Evolutionary conservation across 2,888 invertebrate genomes (phyloP).

Genomic region (Drosophila pseudotalamancana): DNA sequence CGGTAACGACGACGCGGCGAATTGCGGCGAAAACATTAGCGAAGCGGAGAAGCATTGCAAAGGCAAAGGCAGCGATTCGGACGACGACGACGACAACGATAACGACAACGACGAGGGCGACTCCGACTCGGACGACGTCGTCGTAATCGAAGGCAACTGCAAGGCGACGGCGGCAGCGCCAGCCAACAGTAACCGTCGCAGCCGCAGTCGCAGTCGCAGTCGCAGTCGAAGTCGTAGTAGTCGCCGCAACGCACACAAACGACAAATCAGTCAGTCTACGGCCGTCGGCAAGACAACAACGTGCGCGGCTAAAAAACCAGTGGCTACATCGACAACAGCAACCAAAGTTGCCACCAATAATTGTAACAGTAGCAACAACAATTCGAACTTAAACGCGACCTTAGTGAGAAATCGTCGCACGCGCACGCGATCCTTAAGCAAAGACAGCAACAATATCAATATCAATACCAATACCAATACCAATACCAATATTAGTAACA

Average conservation of each 20-base stretch:
- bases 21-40: slow-evolving; percentile 60
- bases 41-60: slow-evolving; percentile 56
- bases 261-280: slow-evolving; percentile 82
- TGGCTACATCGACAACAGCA: slow-evolving; percentile 31
- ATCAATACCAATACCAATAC: too few relatives aligned
- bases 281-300: slow-evolving; percentile 83
- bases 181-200: slow-evolving; percentile 42
- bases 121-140: slow-evolving; percentile 73
- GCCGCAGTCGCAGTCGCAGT: slow-evolving; percentile 21
- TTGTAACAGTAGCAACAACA: slow-evolving; percentile 34
- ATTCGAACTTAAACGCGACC: slow-evolving; percentile 49
- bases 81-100: slow-evolving; percentile 54
- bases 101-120: slow-evolving; percentile 62
- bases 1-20: slow-evolving; percentile 65
- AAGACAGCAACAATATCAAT: slow-evolving; percentile 58
- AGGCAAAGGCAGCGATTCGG: slow-evolving; percentile 45
- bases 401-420: slow-evolving; percentile 74
- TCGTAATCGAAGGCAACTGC: slow-evolving; percentile 74
- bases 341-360: slow-evolving; percentile 45
- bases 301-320: slow-evolving; percentile 76
- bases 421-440: slow-evolving; percentile 75
- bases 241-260: slow-evolving; percentile 70
- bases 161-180: slow-evolving; percentile 47
- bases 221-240: slow-evolving; percentile 70
- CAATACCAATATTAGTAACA: too few relatives aligned